Conservation (phyloP, 2,888 invertebrate species). For the Lutraria lutraria region DNA sequence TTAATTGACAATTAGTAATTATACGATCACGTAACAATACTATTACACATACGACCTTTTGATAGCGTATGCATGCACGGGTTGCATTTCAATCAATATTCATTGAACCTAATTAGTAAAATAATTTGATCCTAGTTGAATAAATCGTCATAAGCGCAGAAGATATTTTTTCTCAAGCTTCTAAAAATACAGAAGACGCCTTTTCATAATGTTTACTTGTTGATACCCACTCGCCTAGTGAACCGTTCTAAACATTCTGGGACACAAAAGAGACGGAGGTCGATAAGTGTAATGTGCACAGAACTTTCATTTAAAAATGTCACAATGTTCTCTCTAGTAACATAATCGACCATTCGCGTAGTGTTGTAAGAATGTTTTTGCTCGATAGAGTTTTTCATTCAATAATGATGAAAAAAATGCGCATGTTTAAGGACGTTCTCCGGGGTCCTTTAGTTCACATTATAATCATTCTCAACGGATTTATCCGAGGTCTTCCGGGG, state of each 20-base stretch:
- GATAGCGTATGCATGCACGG: too few species aligned
- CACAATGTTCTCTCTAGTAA: not conserved
- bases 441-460: not conserved
- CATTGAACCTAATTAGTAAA: too few species aligned
- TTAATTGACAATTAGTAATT: too few species aligned
- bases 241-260: not conserved
- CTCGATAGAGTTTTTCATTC: not conserved
- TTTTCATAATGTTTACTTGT: too few species aligned
- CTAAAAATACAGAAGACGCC: too few species aligned
- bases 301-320: not conserved
- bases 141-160: too few species aligned
- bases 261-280: not conserved
- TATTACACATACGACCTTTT: too few species aligned
- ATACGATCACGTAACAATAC: too few species aligned
- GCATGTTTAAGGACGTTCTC: not conserved
- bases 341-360: not conserved
- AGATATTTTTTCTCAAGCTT: too few species aligned
- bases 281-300: not conserved
- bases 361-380: not conserved
- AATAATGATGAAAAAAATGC: not conserved
- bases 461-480: not conserved
- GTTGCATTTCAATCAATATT: too few species aligned
- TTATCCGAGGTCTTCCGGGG: slow-evolving; percentile 3
- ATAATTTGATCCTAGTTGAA: too few species aligned
- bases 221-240: not conserved